Base-by-base conservation (phyloP, 1,140 invertebrate genomes). In the Amyelois transitella region DNA sequence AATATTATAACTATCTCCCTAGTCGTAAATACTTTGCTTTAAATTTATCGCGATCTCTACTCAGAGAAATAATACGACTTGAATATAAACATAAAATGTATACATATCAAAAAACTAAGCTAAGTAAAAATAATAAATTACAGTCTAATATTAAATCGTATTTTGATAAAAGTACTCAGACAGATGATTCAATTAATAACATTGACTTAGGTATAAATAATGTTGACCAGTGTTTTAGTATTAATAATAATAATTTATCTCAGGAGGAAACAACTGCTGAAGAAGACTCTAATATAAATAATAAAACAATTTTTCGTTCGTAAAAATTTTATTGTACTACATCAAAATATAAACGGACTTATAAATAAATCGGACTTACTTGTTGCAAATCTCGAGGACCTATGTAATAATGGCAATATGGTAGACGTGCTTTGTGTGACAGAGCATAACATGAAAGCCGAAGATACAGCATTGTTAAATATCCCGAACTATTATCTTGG, bases 301-400 rank as follows among this genome's bases (percentile, higher is more conserved):
- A 24, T 24, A 24, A 24, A 24, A 24, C 22, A 24, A 52, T 60
- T 55, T 60, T 64, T 58, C 62, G 62, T 58, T 5, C 32, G 51
- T 58, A 60, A 60, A 20, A 8, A 53, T 52, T 28, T 64, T 17
- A 8, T 49, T 44, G 22, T 62, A 10, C 19, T 62, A 4, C 64
- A 62, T 38, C 57, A 60, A 45, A 66, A 62, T 32, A 66, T 62
- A 14, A 56, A 55, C 24, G 60, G 60, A 0, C 51, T 66, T 1
- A 43, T 62, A 14, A 54, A 43, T 45, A 66, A 66, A 60, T 51
- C 51, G 1, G 57, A 66, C 14, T 5, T 55, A 7, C 43, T 66
- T 8, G 43, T 3, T 28, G 43, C 62, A 10, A 8, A 22, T 38
- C 6, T 66, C 1, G 57, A 66, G 18, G 53, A 62, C 8, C n/a